These are phyloP conservation scores for Serranus cabrilla DNA, from an alignment of 2,797 vertebrate species.

Conservation along the genomic window DNA sequence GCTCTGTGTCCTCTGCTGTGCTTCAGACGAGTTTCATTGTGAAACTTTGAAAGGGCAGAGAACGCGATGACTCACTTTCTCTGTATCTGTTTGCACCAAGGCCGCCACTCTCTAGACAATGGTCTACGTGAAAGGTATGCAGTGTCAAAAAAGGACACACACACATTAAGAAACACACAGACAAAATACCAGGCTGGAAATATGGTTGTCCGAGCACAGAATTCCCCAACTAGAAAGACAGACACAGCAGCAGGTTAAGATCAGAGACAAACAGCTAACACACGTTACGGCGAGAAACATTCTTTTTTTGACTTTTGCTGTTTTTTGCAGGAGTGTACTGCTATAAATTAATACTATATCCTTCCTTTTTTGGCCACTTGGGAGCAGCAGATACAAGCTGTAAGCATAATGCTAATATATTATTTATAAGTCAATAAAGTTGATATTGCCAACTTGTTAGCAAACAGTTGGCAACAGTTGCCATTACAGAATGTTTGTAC, in stretches of 20 bases:
- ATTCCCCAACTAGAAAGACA: not conserved
- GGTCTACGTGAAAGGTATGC: not conserved
- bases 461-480: not conserved
- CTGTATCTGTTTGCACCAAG: not conserved
- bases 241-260: constrained; percentile 5
- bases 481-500: too few relatives aligned
- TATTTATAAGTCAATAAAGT: not conserved
- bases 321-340: not conserved
- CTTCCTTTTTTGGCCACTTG: too few relatives aligned
- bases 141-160: not conserved
- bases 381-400: not conserved
- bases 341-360: not conserved
- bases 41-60: constrained; percentile 19
- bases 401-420: not conserved
- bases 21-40: constrained; percentile 9
- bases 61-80: constrained; percentile 38
- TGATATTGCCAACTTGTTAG: not conserved
- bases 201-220: not conserved
- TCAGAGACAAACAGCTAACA: constrained; percentile 2
- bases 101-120: not conserved
- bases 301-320: not conserved
- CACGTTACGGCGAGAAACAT: not conserved
- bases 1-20: constrained; percentile 6
- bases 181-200: not conserved
- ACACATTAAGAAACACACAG: not conserved